Evolutionary conservation across 2,888 invertebrate species (phyloP).

Genomic region (Bhutanitis thaidina): DNA sequence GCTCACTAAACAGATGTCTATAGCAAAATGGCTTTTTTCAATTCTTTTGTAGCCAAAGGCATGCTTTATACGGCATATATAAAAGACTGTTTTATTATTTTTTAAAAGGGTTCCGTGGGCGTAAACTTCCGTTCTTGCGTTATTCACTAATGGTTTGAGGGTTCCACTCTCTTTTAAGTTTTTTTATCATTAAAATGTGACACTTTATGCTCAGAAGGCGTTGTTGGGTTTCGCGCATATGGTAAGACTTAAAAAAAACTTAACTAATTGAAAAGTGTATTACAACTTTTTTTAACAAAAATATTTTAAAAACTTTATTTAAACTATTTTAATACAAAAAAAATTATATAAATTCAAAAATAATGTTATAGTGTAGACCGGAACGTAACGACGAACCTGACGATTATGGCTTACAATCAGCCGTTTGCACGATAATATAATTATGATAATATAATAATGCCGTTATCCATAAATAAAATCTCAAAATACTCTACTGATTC

Average conservation of each 20-base stretch:
- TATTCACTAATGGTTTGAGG: slow-evolving; percentile 40
- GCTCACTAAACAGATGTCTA: slow-evolving; percentile 23
- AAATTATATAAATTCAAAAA: no score
- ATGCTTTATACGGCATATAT: slow-evolving; percentile 31
- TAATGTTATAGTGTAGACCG: no score
- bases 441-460: no score
- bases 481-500: no score
- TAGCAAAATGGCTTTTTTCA: slow-evolving; percentile 23
- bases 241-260: slow-evolving; percentile 14
- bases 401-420: no score
- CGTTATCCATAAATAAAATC: no score
- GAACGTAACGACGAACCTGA: no score
- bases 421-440: no score
- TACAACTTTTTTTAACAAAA: no score
- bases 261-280: no score
- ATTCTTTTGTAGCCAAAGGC: slow-evolving; percentile 38
- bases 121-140: slow-evolving; percentile 41
- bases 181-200: slow-evolving; percentile 35
- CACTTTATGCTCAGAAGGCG: slow-evolving; percentile 37
- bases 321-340: no score
- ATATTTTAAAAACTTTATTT: no score
- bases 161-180: slow-evolving; percentile 35
- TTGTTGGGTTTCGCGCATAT: slow-evolving; percentile 27
- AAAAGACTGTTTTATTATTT: slow-evolving; percentile 41
- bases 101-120: slow-evolving; percentile 56